Evolutionary conservation across 2,888 invertebrate species (phyloP), one percentile per base, ranked within the genome.

Genomic region (Parelbella ahira): DNA sequence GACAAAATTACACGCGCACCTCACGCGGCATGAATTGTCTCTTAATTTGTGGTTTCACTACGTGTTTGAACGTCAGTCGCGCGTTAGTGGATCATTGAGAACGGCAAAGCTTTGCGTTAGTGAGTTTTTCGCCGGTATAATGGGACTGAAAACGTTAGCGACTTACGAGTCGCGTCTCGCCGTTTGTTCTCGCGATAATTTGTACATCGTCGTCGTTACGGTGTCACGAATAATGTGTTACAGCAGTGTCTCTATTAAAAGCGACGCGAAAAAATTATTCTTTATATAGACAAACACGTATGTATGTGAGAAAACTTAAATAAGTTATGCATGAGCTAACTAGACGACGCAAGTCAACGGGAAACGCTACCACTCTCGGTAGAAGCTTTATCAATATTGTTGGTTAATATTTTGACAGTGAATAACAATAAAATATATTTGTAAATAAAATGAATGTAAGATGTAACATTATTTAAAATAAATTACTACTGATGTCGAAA

Each of bases 71-170:
- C 58, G 59, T 55, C 54, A 53, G 55, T 50, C 50, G 51, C 48
- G 49, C 57, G 54, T 57, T 61, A 63, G 63, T 60, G 60, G 63
- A 66, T 67, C 68, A 63, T 68, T 64, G 67, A 68, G 56, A 58
- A 58, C 65, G 64, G 68, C 70, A 78, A 74, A 74, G 79, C 79
- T 74, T 76, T 76, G 68, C 61, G 64, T 57, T 47, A 50, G 49
- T 44, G 54, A 54, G 54, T 58, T 58, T 58, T 56, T 50, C 56
- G 51, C 54, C 43, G 53, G 53, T n/a, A 58, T 65, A 65, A 65
- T 64, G 54, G 60, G 54, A 33, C 54, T 68, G 64, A 70, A 67
- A 71, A 70, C 67, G 76, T 73, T 68, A 65, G 62, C 56, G 33
- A 61, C 63, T 60, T 63, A 66, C 59, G 44, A 48, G 48, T 41